Percentiles rank a stretch among this genome's conserved stretches.
Evolutionary conservation across 2,888 invertebrate species (phyloP).

Genomic region (Drosophila kanekoi): DNA sequence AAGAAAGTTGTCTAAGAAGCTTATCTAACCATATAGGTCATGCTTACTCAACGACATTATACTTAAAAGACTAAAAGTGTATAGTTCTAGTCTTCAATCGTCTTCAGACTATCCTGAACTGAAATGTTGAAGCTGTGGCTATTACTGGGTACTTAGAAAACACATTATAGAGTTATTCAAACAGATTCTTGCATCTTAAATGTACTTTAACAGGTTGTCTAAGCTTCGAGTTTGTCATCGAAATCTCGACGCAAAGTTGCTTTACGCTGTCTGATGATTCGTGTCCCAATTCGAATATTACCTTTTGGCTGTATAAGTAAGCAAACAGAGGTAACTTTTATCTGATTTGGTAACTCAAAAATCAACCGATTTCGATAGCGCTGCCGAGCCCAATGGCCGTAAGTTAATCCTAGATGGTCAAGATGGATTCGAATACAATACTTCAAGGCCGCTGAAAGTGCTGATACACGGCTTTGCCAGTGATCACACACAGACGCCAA

Average conservation of each 20-base stretch:
- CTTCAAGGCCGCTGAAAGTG: neutral
- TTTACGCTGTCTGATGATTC: neutral
- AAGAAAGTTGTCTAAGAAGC: too few relatives aligned
- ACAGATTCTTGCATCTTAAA: neutral
- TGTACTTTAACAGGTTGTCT: neutral
- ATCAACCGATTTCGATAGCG: neutral
- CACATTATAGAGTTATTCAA: neutral
- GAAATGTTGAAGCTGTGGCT: constrained; percentile 5
- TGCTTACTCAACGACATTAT: too few relatives aligned
- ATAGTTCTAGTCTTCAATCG: too few relatives aligned
- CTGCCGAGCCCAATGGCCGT: fast-evolving
- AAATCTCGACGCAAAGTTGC: neutral
- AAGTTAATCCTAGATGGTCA: neutral
- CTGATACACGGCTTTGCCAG: constrained; percentile 87
- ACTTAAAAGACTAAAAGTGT: too few relatives aligned
- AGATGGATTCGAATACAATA: neutral
- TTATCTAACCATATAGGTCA: too few relatives aligned
- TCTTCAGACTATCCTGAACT: too few relatives aligned
- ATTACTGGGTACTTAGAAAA: constrained; percentile 5
- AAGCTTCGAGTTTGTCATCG: neutral
- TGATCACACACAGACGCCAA: constrained; percentile 86
- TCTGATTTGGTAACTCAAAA: too few relatives aligned
- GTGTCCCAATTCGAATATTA: constrained; percentile 8
- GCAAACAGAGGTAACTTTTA: neutral
- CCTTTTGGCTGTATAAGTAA: constrained; percentile 10